Conservation (phyloP, 2,888 invertebrate species). For the Pinctada fucata region DNA sequence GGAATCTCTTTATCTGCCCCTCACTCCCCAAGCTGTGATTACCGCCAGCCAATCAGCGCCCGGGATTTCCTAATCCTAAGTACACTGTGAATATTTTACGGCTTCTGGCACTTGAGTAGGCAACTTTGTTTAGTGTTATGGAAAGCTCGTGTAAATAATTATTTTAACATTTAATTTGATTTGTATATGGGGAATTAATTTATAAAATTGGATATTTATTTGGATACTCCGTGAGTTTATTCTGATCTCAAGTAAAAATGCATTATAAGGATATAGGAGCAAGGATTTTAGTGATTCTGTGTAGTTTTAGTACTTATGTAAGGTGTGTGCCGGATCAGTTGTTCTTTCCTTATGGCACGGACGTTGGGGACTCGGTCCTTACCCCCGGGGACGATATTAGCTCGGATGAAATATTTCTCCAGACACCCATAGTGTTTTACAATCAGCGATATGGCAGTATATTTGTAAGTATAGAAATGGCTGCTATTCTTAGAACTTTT, state of each 20-base stretch:
- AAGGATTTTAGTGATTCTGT: slow-evolving; percentile 15
- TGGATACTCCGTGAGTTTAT: background rate
- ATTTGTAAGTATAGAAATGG: slow-evolving; percentile 84
- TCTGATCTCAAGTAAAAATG: background rate
- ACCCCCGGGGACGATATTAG: slow-evolving; percentile 81
- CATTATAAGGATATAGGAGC: background rate
- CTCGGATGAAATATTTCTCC: slow-evolving; percentile 83
- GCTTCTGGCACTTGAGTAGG: background rate
- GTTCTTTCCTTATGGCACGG: slow-evolving; percentile 80
- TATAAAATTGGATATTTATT: background rate
- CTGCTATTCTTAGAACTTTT: too few relatives aligned
- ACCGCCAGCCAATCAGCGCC: slow-evolving; percentile 1
- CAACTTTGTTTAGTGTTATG: background rate
- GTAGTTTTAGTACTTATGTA: slow-evolving; percentile 28
- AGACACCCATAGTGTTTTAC: slow-evolving; percentile 88
- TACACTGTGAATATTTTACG: background rate
- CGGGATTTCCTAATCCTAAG: background rate
- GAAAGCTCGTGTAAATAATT: background rate
- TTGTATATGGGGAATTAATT: background rate
- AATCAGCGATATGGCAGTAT: slow-evolving; percentile 86
- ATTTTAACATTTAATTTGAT: background rate
- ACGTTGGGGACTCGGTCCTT: slow-evolving; percentile 79
- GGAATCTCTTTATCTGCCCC: background rate
- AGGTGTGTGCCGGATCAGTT: slow-evolving; percentile 47
- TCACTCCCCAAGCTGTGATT: background rate